A percentile compares a stretch with the other conserved stretches of the same genome.
Evolutionary conservation across 2,113 vertebrate genomes (phyloP).

Genomic region (Plestiodon gilberti): DNA sequence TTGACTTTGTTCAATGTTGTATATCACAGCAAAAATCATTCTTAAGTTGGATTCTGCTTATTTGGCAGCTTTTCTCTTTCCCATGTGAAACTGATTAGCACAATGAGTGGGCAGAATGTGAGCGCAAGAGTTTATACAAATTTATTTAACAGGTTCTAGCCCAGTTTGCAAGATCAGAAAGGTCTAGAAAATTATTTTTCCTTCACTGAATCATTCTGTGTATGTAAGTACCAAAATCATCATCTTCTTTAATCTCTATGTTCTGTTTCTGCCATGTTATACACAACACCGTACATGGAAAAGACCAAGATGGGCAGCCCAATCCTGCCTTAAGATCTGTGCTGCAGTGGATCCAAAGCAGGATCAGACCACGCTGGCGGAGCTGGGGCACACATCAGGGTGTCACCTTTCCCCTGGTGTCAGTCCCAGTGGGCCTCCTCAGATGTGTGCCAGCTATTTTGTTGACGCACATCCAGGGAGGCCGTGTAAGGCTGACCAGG

Average conservation of each 20-base stretch:
- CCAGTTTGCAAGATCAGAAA: constrained; percentile 15
- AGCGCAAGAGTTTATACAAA: constrained; percentile 47
- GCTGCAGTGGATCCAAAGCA: too few species aligned
- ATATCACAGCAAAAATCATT: constrained; percentile 23
- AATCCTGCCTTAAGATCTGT: too few species aligned
- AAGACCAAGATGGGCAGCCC: too few species aligned
- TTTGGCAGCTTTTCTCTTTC: constrained; percentile 12
- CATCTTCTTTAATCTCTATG: background rate
- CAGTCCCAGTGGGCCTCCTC: too few species aligned
- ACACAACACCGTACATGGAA: background rate
- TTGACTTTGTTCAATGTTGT: constrained; percentile 26
- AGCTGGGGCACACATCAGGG: too few species aligned
- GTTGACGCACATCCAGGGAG: too few species aligned
- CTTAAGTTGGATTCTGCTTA: constrained; percentile 9
- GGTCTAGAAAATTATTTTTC: background rate
- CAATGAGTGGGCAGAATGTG: constrained; percentile 29
- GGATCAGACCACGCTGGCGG: too few species aligned
- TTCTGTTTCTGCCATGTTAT: background rate
- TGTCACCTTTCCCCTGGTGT: too few species aligned
- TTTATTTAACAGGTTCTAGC: constrained; percentile 41
- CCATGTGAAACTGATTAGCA: constrained; percentile 2
- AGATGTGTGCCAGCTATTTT: too few species aligned
- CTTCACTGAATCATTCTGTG: background rate
- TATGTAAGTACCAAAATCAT: background rate
- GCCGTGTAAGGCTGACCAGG: too few species aligned